A percentile compares a stretch with the other conserved stretches of the same genome.
phyloP scores from a whole-genome alignment of 1,140 invertebrate genomes.

The Drosophila lini region DNA sequence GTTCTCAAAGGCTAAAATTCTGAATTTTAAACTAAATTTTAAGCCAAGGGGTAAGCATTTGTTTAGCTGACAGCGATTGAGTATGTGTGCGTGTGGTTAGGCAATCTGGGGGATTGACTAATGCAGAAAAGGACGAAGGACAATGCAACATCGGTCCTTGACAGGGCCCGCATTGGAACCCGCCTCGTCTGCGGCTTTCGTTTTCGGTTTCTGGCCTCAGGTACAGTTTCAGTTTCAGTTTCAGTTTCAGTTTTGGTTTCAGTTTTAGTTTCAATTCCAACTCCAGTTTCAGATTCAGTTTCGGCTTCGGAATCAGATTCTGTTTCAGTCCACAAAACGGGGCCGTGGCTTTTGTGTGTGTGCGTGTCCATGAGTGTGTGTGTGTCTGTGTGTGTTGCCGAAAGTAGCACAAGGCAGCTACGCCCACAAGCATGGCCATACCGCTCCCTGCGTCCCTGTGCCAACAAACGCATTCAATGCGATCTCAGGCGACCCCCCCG shows the following conservation, averaged over 20 bases:
- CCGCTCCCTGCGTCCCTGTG: neutral
- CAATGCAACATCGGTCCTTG: conserved; percentile 6
- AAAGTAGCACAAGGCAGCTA: conserved; percentile 76
- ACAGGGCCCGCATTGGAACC: conserved; percentile 1
- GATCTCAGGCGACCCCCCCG: conserved; percentile 37
- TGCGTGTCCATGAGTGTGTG: conserved; percentile 22
- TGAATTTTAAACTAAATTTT: neutral
- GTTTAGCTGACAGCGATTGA: neutral
- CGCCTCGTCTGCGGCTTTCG: conserved; percentile 16
- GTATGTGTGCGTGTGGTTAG: neutral
- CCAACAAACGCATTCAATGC: conserved; percentile 44
- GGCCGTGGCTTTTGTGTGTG: conserved; percentile 51
- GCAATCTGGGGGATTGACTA: conserved; percentile 1
- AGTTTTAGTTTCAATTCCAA: neutral
- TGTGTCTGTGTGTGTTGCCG: conserved; percentile 41
- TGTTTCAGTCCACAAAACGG: conserved; percentile 56
- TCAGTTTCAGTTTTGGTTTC: neutral
- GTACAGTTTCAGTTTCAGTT: conserved; percentile 6
- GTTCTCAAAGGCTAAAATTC: neutral
- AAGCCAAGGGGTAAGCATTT: too few relatives aligned
- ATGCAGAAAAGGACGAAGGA: conserved; percentile 39
- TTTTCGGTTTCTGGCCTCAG: neutral
- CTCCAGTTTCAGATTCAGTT: conserved; percentile 28
- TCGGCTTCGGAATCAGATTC: conserved; percentile 24
- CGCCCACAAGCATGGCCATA: conserved; percentile 48